phyloP scores from a whole-genome alignment of 2,113 vertebrate genomes.

The Cavia aperea region DNA sequence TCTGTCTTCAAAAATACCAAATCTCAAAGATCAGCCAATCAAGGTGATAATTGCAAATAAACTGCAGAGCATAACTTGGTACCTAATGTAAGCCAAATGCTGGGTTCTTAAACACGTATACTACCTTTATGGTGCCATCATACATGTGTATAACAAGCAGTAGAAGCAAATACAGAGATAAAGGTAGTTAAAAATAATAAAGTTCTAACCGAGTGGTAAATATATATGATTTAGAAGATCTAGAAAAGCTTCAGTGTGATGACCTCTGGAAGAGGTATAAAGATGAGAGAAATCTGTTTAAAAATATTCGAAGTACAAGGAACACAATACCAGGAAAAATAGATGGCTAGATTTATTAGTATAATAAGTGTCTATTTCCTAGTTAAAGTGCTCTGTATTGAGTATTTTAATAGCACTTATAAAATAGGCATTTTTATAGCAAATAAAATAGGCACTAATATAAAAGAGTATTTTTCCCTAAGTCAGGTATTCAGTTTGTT shows the following conservation, averaged over 20 bases:
- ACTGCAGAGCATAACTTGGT: too few relatives aligned
- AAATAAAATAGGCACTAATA: not conserved
- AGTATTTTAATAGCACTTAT: conserved; percentile 5
- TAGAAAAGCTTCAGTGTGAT: not conserved
- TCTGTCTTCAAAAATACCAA: not conserved
- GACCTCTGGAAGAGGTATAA: not conserved
- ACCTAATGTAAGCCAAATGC: not conserved
- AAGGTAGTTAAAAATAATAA: not conserved
- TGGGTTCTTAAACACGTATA: not conserved
- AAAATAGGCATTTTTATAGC: not conserved
- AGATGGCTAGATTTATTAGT: not conserved
- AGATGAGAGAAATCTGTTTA: not conserved
- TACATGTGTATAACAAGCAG: too few relatives aligned
- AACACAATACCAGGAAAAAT: not conserved
- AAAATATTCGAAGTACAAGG: not conserved
- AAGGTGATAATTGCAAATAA: not conserved
- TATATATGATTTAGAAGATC: not conserved
- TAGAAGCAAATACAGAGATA: not conserved
- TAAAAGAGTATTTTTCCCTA: not conserved
- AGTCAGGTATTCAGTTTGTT: not conserved
- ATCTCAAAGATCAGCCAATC: not conserved
- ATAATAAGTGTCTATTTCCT: not conserved
- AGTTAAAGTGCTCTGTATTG: not conserved
- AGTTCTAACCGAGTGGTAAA: not conserved
- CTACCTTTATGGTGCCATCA: not conserved